Percentiles rank a stretch among this genome's conserved stretches.
phyloP scores from a whole-genome alignment of 2,113 vertebrate species.

The Fulmarus glacialis region DNA sequence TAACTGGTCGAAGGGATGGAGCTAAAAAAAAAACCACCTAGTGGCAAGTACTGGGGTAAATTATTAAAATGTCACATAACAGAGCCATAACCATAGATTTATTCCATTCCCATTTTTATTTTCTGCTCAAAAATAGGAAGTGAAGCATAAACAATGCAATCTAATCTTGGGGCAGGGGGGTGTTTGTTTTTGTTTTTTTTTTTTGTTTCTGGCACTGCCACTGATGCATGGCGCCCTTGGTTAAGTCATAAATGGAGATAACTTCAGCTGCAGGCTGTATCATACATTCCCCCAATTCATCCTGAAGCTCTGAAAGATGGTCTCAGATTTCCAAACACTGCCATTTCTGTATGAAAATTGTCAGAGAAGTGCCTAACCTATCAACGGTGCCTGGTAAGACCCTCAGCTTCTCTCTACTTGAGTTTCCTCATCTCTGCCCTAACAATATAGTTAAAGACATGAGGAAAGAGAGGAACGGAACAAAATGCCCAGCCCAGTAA shows the following conservation, averaged over 20 bases:
- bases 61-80: not conserved
- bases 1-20: not conserved
- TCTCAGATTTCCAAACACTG: not conserved
- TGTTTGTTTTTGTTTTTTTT: not conserved
- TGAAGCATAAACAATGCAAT: not conserved
- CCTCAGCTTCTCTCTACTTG: not conserved
- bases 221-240: not conserved
- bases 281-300: not conserved
- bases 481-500: not conserved
- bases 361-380: not conserved
- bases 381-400: not conserved
- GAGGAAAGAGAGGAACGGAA: not conserved
- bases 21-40: not conserved
- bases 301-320: not conserved
- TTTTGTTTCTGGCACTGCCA: not conserved
- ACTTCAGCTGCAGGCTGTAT: not conserved
- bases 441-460: not conserved
- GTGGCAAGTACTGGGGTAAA: not conserved
- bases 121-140: not conserved
- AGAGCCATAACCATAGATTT: not conserved
- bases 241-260: not conserved
- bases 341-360: not conserved
- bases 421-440: not conserved
- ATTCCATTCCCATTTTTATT: not conserved
- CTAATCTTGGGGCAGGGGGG: accelerated